Evolutionary conservation across 2,797 vertebrate genomes (phyloP), one percentile per base, ranked within the genome.

Genomic region (Cirrhinus molitorella): DNA sequence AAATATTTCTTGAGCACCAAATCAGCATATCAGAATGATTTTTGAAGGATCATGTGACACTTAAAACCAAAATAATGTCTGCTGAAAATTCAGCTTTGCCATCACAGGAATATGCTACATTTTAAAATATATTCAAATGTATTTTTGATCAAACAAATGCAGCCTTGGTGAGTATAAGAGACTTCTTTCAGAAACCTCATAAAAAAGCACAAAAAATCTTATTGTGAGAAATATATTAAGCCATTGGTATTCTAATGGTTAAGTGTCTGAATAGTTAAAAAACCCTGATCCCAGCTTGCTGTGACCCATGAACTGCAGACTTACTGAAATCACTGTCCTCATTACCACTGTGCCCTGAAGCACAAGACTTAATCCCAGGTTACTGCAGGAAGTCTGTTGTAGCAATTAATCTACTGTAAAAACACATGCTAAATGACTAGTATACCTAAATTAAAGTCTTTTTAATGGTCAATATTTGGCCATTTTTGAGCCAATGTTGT

Each of bases 281-380:
- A 53, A 45, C 9, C 31, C 45, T 67, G 45, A 51, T 79, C 63
- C 63, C 45, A 53, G 12, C 63, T 37, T 53, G 63, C 45, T 37
- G 77, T 66, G 59, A 65, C 51, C 72, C 34, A 75, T 66, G 76
- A 78, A 78, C 75, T 65, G 59, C 75, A 78, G 75, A 78, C 31
- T 67, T 67, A 79, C 14, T 3, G 7, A 66, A 49, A 78, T 65
- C 76, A 34, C 43, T 65, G 76, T 49, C 28, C 59, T 49, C 63
- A 79, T 79, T 49, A 51, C 19, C 21, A 37, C 47, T 17, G 47
- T 37, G 77, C 28, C 63, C 77, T 40, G 31, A 31, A 51, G 77
- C 63, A 23, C 8, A 51, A 67, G 28, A 40, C 45, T 67, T 25
- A 67, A 79, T 79, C 47, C 77, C 28, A 37, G 47, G 63, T 37